Conservation (phyloP, 2,113 vertebrate species). For the Bubo scandiacus region DNA sequence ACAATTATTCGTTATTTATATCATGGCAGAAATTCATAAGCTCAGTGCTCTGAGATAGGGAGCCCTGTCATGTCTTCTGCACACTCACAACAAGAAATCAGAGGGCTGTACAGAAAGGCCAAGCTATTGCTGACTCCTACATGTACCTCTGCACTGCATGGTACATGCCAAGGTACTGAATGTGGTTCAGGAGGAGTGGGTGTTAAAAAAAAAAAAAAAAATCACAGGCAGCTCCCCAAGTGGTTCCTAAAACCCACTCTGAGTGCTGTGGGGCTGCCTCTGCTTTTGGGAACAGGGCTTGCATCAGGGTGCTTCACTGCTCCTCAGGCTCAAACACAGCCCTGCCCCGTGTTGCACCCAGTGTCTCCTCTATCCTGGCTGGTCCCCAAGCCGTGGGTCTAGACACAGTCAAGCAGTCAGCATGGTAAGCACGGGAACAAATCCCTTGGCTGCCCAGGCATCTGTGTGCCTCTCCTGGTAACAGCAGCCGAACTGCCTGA, state of each 20-base stretch:
- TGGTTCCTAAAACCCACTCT: background rate
- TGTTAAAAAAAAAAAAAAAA: background rate
- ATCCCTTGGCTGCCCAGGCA: background rate
- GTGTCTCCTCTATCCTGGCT: background rate
- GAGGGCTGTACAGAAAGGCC: background rate
- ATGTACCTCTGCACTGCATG: background rate
- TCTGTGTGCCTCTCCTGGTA: background rate
- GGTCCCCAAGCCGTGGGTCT: background rate
- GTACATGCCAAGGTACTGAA: background rate
- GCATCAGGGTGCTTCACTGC: background rate
- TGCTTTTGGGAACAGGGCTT: background rate
- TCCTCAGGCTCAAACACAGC: background rate
- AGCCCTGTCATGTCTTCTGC: fast-evolving
- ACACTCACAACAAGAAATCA: background rate
- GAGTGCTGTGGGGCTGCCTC: background rate
- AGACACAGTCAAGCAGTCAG: background rate
- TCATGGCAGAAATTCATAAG: background rate
- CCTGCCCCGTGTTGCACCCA: fast-evolving
- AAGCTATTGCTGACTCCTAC: background rate
- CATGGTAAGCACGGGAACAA: background rate
- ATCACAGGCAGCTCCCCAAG: background rate
- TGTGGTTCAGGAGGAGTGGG: background rate
- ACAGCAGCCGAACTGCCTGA: background rate
- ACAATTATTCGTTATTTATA: background rate
- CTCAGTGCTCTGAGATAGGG: background rate